phyloP scores from a whole-genome alignment of 2,888 invertebrate species.

The Aphrophora alni region DNA sequence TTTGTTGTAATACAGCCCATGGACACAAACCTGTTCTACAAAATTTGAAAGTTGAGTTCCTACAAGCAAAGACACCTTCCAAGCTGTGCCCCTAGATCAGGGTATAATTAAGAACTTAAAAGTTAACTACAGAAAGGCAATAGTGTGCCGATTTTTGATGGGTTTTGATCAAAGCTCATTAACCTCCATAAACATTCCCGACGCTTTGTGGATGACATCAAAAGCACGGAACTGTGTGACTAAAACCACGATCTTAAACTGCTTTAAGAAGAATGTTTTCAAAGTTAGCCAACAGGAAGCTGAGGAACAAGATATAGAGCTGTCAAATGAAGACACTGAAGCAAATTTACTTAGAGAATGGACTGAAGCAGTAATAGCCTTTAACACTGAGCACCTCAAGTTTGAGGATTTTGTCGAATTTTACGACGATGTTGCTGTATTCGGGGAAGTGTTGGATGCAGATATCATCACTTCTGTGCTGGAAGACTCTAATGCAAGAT shows the following conservation, averaged over 20 bases:
- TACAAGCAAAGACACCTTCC: constrained; percentile 28
- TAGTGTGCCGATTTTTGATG: background rate
- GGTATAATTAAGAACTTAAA: constrained; percentile 42
- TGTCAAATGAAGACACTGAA: too few species aligned
- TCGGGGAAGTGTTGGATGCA: background rate
- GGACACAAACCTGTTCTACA: background rate
- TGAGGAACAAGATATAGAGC: background rate
- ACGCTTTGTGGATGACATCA: background rate
- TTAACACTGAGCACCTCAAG: background rate
- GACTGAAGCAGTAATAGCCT: too few species aligned
- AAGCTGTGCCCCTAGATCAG: constrained; percentile 39
- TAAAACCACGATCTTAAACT: background rate
- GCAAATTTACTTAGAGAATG: too few species aligned
- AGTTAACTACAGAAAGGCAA: constrained; percentile 35
- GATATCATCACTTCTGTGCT: background rate
- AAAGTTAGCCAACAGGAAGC: too few species aligned
- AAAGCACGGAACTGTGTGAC: constrained; percentile 18
- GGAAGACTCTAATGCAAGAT: background rate
- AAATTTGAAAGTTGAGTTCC: constrained; percentile 17
- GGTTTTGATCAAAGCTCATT: background rate
- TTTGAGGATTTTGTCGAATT: constrained; percentile 6
- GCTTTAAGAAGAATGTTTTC: background rate
- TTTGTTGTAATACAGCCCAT: constrained; percentile 24
- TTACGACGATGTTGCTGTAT: background rate
- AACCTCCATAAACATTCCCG: background rate